phyloP scores from a whole-genome alignment of 2,888 invertebrate genomes.

The Andrena bucephala region DNA sequence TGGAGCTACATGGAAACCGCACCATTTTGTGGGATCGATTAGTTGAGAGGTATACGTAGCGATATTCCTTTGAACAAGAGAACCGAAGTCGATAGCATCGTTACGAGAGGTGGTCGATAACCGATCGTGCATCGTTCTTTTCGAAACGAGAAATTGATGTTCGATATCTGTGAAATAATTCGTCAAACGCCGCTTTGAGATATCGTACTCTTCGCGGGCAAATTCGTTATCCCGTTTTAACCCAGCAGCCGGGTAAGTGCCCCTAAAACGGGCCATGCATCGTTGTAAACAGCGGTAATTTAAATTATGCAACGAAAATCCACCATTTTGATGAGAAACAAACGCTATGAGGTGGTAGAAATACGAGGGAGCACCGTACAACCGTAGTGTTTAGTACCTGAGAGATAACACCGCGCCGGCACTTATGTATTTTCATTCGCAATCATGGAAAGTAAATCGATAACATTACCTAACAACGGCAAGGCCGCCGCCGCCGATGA shows the following conservation, averaged over 20 bases:
- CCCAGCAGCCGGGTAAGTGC: constrained; percentile 1
- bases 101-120: constrained; percentile 79
- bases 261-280: constrained; percentile 29
- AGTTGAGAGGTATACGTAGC: constrained; percentile 61
- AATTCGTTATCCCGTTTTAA: constrained; percentile 70
- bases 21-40: constrained; percentile 63
- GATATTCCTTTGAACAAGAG: constrained; percentile 63
- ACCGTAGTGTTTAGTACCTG: constrained; percentile 35
- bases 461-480: constrained; percentile 53
- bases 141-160: constrained; percentile 82
- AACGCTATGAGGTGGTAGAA: constrained; percentile 47
- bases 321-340: constrained; percentile 72
- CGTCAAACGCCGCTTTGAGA: constrained; percentile 75
- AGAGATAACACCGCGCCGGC: constrained; percentile 42
- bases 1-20: constrained; percentile 18
- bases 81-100: constrained; percentile 73
- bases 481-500: constrained; percentile 57
- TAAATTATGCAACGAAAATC: constrained; percentile 70
- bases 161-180: constrained; percentile 82
- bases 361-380: constrained; percentile 23
- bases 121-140: constrained; percentile 76
- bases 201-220: constrained; percentile 78
- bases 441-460: constrained; percentile 65
- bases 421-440: constrained; percentile 51
- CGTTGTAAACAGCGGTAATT: constrained; percentile 20